These are phyloP conservation scores for Gastracanthus pulcherrimus DNA, from an alignment of 2,888 invertebrate species.

Conservation along the genomic window DNA sequence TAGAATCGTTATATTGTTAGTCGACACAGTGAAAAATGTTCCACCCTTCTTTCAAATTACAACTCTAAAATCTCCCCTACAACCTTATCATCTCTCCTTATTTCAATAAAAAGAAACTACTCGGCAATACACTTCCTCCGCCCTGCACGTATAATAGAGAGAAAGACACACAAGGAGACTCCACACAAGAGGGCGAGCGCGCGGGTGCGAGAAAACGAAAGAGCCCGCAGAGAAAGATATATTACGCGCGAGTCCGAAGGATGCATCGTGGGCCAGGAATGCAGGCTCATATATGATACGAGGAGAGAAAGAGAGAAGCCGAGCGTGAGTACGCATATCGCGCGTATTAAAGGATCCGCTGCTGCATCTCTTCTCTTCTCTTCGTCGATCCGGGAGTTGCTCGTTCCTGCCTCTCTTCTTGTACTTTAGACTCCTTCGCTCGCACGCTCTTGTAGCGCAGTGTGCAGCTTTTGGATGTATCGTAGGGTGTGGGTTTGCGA, in stretches of 20 bases:
- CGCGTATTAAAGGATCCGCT: conserved; percentile 42
- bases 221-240: no score
- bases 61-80: no score
- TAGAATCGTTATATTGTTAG: no score
- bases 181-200: no score
- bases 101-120: background rate
- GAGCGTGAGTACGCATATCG: conserved; percentile 47
- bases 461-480: background rate
- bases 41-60: no score
- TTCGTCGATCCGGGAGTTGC: conserved; percentile 15
- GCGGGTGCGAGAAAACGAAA: no score
- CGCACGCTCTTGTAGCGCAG: background rate
- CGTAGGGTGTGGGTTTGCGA: no score
- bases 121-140: background rate
- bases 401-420: conserved; percentile 11
- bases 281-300: background rate
- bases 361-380: conserved; percentile 21
- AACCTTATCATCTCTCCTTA: no score
- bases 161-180: background rate
- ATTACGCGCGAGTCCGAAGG: background rate
- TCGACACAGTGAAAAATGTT: no score
- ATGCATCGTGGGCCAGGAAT: conserved; percentile 19
- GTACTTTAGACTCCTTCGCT: background rate
- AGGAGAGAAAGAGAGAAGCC: conserved; percentile 18
- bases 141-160: background rate